Evolutionary conservation across 2,113 vertebrate species (phyloP).

Genomic region (Andinoacara biseriatus): DNA sequence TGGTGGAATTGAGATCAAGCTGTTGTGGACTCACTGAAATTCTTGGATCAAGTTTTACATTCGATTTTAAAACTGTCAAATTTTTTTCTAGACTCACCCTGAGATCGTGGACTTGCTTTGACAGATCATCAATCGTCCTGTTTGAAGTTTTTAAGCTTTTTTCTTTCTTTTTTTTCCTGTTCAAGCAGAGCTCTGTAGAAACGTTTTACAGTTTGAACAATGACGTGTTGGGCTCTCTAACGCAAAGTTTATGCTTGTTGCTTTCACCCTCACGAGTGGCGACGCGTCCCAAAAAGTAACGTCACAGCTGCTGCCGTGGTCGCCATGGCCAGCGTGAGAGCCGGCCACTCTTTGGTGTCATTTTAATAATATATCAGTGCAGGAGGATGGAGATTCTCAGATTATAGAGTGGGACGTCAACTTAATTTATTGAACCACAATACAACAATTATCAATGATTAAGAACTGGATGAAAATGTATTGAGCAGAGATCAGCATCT

Average conservation of each 20-base stretch:
- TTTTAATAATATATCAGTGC: neutral
- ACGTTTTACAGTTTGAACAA: neutral
- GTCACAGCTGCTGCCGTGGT: neutral
- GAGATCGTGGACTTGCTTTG: neutral
- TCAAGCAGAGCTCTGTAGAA: neutral
- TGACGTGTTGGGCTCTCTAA: neutral
- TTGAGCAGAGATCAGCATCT: neutral
- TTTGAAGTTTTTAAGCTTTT: neutral
- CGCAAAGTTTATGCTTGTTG: neutral
- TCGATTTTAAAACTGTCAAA: neutral
- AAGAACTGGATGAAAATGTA: neutral
- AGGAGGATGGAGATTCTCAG: neutral
- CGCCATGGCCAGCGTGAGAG: neutral
- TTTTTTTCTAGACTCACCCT: neutral
- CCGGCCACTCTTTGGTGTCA: neutral
- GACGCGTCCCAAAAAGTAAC: neutral
- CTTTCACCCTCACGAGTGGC: neutral
- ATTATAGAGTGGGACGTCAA: neutral
- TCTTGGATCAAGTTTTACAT: neutral
- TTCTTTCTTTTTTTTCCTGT: neutral
- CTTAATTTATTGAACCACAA: neutral
- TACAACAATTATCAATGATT: neutral
- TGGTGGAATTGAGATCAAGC: neutral
- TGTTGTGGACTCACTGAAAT: neutral
- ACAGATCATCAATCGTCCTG: neutral